phyloP scores from a whole-genome alignment of 2,888 invertebrate genomes.

The Netelia inedita region DNA sequence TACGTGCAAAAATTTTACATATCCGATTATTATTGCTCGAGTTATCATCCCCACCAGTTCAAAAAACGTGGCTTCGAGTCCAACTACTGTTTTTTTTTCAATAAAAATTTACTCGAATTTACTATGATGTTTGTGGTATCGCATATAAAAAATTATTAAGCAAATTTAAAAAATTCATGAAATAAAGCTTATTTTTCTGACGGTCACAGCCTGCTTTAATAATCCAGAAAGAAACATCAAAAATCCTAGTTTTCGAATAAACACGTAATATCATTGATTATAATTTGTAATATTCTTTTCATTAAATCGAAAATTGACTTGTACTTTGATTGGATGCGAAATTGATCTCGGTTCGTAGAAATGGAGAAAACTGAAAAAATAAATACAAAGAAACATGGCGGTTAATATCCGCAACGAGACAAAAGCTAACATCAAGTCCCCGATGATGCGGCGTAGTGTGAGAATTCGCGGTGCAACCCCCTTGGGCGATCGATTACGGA shows the following conservation, averaged over 20 bases:
- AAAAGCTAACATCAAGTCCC: conserved; percentile 26
- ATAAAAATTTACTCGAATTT: too few species aligned
- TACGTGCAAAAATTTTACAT: background rate
- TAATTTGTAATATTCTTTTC: background rate
- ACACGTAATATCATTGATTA: background rate
- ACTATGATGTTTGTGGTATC: too few species aligned
- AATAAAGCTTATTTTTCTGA: too few species aligned
- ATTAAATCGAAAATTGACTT: background rate
- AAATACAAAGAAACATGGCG: background rate
- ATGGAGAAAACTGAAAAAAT: background rate
- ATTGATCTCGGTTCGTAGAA: background rate
- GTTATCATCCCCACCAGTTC: too few species aligned
- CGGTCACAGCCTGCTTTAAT: background rate
- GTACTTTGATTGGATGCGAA: background rate
- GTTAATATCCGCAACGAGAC: conserved; percentile 18
- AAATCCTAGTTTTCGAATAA: background rate
- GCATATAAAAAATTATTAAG: too few species aligned
- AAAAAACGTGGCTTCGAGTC: too few species aligned
- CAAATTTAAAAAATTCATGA: too few species aligned
- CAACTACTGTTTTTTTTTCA: too few species aligned
- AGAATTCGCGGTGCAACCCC: conserved; percentile 48
- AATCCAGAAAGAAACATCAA: background rate
- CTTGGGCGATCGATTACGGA: conserved; percentile 63
- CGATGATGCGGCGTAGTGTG: conserved; percentile 42
- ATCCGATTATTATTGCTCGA: too few species aligned